A percentile compares a stretch with the other conserved stretches of the same genome.
Evolutionary conservation across 2,113 vertebrate species (phyloP).

Genomic region (Tyrannus savana): DNA sequence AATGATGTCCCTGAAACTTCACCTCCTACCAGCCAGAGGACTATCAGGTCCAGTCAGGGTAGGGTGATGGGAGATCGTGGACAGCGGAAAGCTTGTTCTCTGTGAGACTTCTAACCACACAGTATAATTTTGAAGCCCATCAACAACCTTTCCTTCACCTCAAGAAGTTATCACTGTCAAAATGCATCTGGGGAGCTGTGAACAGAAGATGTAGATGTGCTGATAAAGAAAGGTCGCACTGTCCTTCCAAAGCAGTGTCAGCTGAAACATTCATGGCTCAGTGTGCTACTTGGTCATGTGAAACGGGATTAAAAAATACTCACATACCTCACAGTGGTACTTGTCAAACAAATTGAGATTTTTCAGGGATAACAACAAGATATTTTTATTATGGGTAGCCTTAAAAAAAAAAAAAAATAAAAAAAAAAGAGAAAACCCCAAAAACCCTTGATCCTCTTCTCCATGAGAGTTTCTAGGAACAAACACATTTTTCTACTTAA

Average conservation of each 20-base stretch:
- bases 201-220: not conserved
- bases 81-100: not conserved
- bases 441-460: not conserved
- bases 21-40: not conserved
- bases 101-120: not conserved
- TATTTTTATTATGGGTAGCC: not conserved
- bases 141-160: not conserved
- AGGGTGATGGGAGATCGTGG: not conserved
- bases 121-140: not conserved
- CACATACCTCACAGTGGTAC: not conserved
- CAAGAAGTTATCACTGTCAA: not conserved
- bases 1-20: not conserved
- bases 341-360: not conserved
- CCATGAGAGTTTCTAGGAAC: not conserved
- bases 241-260: not conserved
- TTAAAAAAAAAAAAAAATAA: not conserved
- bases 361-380: not conserved
- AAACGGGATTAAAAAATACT: not conserved
- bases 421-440: too few relatives aligned
- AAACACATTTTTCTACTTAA: not conserved
- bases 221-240: not conserved
- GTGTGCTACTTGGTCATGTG: not conserved
- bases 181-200: not conserved
- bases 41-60: not conserved
- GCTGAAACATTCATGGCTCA: not conserved